These are phyloP conservation scores for Corydoras maculifer DNA, from an alignment of 2,113 vertebrate species.

Conservation along the genomic window DNA sequence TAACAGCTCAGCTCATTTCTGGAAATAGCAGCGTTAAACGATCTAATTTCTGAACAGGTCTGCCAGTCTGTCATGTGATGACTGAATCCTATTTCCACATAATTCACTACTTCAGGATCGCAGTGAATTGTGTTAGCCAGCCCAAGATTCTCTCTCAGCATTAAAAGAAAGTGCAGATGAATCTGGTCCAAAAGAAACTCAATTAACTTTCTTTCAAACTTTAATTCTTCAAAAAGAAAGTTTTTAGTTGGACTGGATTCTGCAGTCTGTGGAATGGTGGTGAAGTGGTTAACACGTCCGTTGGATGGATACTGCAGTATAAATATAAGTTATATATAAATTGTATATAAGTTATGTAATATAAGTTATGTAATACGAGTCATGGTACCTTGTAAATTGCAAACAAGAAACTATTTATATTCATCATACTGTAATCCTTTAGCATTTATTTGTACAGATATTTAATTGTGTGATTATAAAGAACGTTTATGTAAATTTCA, in stretches of 20 bases:
- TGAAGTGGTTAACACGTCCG: no score
- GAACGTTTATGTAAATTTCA: neutral
- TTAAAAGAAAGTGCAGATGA: constrained; percentile 7
- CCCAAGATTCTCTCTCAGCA: neutral
- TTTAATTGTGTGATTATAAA: no score
- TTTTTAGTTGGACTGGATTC: no score
- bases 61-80: neutral
- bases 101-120: constrained; percentile 14
- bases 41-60: neutral
- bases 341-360: no score
- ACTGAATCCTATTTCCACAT: constrained; percentile 7
- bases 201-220: constrained; percentile 1
- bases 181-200: constrained; percentile 1
- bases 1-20: constrained; percentile 3
- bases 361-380: no score
- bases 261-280: no score
- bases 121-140: neutral
- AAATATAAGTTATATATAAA: no score
- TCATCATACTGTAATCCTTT: no score
- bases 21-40: neutral
- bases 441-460: no score
- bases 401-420: no score
- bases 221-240: constrained; percentile 11
- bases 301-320: no score
- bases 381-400: no score